Percentiles rank a stretch among this genome's conserved stretches.
Evolutionary conservation across 2,113 vertebrate genomes (phyloP).

Genomic region (Mola mola): DNA sequence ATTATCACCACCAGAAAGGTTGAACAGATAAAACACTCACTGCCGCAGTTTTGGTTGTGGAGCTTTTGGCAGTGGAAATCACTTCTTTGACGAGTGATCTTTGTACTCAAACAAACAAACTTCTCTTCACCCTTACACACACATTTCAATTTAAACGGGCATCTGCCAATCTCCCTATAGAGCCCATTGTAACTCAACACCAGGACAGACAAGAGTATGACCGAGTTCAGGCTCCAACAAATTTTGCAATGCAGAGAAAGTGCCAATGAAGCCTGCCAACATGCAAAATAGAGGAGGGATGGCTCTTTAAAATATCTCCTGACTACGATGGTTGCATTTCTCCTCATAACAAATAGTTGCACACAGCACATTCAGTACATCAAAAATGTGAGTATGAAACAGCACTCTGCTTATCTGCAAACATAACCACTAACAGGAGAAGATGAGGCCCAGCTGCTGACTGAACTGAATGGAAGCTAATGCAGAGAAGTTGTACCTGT

Average conservation of each 20-base stretch:
- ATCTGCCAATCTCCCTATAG: slow-evolving; percentile 60
- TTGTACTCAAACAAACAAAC: slow-evolving; percentile 62
- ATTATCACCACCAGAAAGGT: slow-evolving; percentile 34
- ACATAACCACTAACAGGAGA: slow-evolving; percentile 45
- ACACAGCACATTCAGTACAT: slow-evolving; percentile 25
- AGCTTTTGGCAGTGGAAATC: slow-evolving; percentile 49
- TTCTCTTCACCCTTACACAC: slow-evolving; percentile 51
- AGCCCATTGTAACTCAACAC: slow-evolving; percentile 56
- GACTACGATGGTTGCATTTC: background rate
- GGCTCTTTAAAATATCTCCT: slow-evolving; percentile 15
- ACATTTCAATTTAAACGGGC: slow-evolving; percentile 37
- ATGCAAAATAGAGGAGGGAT: slow-evolving; percentile 26
- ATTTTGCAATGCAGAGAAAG: slow-evolving; percentile 59
- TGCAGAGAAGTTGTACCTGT: slow-evolving; percentile 14
- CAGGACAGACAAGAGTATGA: slow-evolving; percentile 38
- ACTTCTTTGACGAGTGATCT: slow-evolving; percentile 57
- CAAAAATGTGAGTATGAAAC: background rate
- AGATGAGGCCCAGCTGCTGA: slow-evolving; percentile 23
- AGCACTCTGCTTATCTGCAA: slow-evolving; percentile 21
- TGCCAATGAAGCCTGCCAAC: slow-evolving; percentile 49
- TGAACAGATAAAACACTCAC: slow-evolving; percentile 43
- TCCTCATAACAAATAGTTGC: slow-evolving; percentile 27
- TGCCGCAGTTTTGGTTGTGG: slow-evolving; percentile 56
- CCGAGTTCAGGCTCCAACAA: slow-evolving; percentile 37
- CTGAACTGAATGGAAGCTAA: slow-evolving; percentile 5